Base-by-base conservation (phyloP, 2,113 vertebrate species). In the Myocastor coypus region DNA sequence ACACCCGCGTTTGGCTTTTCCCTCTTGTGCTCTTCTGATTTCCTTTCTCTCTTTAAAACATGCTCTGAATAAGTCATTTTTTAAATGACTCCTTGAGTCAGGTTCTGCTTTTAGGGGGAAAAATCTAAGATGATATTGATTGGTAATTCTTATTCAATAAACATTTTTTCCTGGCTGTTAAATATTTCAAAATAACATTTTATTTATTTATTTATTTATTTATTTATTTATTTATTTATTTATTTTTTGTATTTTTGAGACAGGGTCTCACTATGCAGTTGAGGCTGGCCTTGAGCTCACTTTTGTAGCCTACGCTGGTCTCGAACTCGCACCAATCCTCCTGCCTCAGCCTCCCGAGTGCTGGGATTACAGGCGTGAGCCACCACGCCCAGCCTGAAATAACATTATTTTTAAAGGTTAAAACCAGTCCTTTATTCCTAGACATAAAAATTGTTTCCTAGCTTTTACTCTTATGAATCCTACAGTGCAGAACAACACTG, bases 381-480 rank as follows among this genome's bases (percentile, higher is more conserved):
- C n/a, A n/a, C n/a, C n/a, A n/a, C n/a, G n/a, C n/a, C n/a, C n/a
- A n/a, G n/a, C n/a, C n/a, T n/a, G n/a, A 69, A 42, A 73, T 82
- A 78, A 57, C 22, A 55, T 75, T 26, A 75, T 20, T 78, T 83
- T n/a, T 78, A 89, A 73, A 37, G 46, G 32, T 16, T 5, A 42
- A 12, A 80, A 94, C 28, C 19, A 40, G 28, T 50, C 73, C 9
- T 28, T 19, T 83, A 26, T 94, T 92, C 89, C 71, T 81, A 84
- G 40, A 87, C 28, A 69, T 69, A 91, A 59, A 87, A 64, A 75
- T 71, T 37, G 12, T 78, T 84, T 81, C 69, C 69, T 26, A 57
- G 28, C 78, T 95, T 95, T 92, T 46, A 78, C 9, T 86, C n/a
- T 57, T 83, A 50, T 78, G 81, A 80, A 66, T 46, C 61, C 59